A percentile compares a stretch with the other conserved stretches of the same genome.
These are phyloP conservation scores for Brachionus angularis DNA, from an alignment of 1,140 invertebrate genomes.

Conservation along the genomic window DNA sequence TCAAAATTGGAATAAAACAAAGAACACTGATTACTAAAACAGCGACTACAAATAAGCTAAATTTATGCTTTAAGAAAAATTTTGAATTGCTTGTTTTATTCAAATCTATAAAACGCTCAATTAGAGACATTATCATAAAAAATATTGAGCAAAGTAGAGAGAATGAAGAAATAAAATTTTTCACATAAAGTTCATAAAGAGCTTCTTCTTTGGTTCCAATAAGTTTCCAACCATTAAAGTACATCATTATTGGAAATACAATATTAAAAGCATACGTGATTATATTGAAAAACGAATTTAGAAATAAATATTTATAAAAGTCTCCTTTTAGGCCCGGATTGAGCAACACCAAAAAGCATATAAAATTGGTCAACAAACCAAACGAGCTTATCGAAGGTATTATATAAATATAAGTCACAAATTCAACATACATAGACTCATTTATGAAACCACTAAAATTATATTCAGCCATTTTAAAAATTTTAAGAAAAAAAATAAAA, in stretches of 20 bases:
- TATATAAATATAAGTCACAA: neutral
- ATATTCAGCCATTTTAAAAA: no score
- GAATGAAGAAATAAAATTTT: neutral
- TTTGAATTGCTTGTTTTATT: neutral
- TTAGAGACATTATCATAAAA: neutral
- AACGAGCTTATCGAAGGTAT: neutral
- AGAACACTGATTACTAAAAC: neutral
- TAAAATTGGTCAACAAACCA: neutral
- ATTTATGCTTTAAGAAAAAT: no score
- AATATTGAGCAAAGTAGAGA: neutral
- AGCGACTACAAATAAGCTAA: neutral
- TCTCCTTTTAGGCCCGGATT: neutral
- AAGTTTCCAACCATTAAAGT: neutral
- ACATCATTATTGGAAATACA: neutral
- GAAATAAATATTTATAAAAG: neutral
- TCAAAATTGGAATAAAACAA: neutral
- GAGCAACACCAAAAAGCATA: neutral
- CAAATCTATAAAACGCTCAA: neutral
- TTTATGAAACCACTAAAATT: no score
- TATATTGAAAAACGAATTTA: neutral
- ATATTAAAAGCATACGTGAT: neutral
- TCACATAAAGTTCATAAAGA: neutral
- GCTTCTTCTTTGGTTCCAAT: neutral
- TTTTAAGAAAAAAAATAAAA: no score
- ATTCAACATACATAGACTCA: neutral